Conservation (phyloP, 2,888 invertebrate species). For the Zygaena filipendulae region DNA sequence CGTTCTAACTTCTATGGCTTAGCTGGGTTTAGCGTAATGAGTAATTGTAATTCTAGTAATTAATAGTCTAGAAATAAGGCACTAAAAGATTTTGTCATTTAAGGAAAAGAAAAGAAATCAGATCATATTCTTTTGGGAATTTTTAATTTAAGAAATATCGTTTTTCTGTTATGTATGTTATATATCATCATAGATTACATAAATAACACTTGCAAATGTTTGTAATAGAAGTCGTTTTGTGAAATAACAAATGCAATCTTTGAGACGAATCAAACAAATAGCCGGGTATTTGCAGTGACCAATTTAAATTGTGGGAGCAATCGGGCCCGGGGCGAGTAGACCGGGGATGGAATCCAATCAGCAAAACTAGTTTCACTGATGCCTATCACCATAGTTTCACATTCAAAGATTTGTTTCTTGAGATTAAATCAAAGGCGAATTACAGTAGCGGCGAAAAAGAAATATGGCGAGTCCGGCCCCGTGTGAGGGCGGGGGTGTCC, state of each 20-base stretch:
- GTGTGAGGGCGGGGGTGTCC: slow-evolving; percentile 62
- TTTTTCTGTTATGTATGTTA: too few relatives aligned
- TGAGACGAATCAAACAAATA: slow-evolving; percentile 63
- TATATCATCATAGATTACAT: too few relatives aligned
- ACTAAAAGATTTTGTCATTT: too few relatives aligned
- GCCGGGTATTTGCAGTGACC: slow-evolving; percentile 49
- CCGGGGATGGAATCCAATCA: slow-evolving; percentile 61
- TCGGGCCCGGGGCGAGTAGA: slow-evolving; percentile 28
- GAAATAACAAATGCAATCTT: slow-evolving; percentile 61
- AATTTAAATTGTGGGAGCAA: slow-evolving; percentile 50
- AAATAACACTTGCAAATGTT: too few relatives aligned
- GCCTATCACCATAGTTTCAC: slow-evolving; percentile 67
- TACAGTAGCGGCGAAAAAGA: slow-evolving; percentile 68
- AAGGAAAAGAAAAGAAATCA: too few relatives aligned
- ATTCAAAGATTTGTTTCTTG: slow-evolving; percentile 69
- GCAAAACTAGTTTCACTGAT: slow-evolving; percentile 61
- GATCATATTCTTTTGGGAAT: too few relatives aligned
- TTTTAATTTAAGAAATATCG: too few relatives aligned
- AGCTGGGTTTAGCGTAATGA: too few relatives aligned
- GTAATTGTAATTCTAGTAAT: too few relatives aligned
- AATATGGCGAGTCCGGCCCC: slow-evolving; percentile 63
- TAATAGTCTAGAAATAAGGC: too few relatives aligned
- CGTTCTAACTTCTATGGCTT: too few relatives aligned
- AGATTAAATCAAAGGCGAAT: slow-evolving; percentile 70
- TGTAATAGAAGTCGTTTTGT: too few relatives aligned